Evolutionary conservation across 2,797 vertebrate species (phyloP).

Genomic region (Lepus oiostolus): DNA sequence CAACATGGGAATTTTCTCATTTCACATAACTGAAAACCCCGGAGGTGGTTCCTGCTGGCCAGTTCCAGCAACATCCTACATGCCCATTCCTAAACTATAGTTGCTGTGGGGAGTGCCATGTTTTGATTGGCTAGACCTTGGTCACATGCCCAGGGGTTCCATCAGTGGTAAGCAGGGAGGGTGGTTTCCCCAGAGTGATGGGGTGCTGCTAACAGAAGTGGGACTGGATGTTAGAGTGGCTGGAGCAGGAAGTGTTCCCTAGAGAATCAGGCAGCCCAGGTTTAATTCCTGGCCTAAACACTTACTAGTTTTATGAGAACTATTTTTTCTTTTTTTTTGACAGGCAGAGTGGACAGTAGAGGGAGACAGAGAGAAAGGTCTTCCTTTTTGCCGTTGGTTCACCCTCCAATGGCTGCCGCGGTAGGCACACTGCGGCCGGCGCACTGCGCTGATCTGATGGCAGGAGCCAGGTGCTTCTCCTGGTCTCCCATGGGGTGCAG

Average conservation of each 20-base stretch:
- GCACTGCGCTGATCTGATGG: too few species aligned
- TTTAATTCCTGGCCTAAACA: background rate
- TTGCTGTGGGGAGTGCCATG: background rate
- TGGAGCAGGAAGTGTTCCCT: background rate
- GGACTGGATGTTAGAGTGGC: background rate
- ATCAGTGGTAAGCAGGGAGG: background rate
- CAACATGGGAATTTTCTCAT: background rate
- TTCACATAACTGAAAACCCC: background rate
- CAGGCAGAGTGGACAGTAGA: too few species aligned
- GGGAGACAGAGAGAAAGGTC: too few species aligned
- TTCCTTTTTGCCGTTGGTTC: too few species aligned
- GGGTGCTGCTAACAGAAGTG: background rate
- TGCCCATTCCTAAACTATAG: background rate
- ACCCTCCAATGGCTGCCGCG: too few species aligned
- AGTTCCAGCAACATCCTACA: background rate
- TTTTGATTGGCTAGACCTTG: background rate
- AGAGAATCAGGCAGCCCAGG: background rate
- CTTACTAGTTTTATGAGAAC: background rate
- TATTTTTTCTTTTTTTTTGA: too few species aligned
- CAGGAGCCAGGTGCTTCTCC: too few species aligned
- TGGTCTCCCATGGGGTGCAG: too few species aligned
- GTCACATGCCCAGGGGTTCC: background rate
- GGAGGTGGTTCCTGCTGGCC: background rate
- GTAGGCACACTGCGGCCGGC: too few species aligned
- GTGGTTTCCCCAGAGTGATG: background rate